A percentile compares a stretch with the other conserved stretches of the same genome.
Conservation (phyloP, 2,888 invertebrate species). For the Drosophila melanocephala region DNA sequence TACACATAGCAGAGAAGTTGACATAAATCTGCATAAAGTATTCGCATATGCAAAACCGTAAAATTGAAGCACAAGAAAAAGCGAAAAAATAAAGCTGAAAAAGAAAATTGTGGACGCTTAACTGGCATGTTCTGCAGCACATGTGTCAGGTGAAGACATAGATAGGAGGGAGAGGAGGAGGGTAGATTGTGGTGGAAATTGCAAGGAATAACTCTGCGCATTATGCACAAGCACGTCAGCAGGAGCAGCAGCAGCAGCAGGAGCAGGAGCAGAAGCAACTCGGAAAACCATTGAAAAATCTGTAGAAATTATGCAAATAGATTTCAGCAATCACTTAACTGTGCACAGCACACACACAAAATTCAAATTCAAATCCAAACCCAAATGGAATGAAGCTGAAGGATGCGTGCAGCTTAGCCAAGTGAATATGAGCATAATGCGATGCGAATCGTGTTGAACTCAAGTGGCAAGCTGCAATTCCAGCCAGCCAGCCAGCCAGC, state of each 20-base stretch:
- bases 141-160: conserved; percentile 45
- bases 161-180: neutral
- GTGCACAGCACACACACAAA: conserved; percentile 24
- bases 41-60: conserved; percentile 76
- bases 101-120: conserved; percentile 60
- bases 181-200: neutral
- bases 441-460: neutral
- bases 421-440: conserved; percentile 2
- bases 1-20: conserved; percentile 73
- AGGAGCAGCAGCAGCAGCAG: conserved; percentile 9
- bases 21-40: conserved; percentile 82
- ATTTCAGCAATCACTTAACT: conserved; percentile 81
- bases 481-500: neutral
- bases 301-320: conserved; percentile 80
- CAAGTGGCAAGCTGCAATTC: conserved; percentile 14
- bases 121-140: conserved; percentile 69
- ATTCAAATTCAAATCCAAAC: neutral
- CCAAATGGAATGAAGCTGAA: conserved; percentile 14
- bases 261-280: conserved; percentile 5
- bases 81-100: conserved; percentile 14
- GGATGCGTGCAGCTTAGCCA: conserved; percentile 10
- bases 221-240: conserved; percentile 54
- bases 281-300: conserved; percentile 77
- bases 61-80: conserved; percentile 47
- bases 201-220: conserved; percentile 41